Evolutionary conservation across 2,113 vertebrate species (phyloP).

Genomic region (Clarias gariepinus): DNA sequence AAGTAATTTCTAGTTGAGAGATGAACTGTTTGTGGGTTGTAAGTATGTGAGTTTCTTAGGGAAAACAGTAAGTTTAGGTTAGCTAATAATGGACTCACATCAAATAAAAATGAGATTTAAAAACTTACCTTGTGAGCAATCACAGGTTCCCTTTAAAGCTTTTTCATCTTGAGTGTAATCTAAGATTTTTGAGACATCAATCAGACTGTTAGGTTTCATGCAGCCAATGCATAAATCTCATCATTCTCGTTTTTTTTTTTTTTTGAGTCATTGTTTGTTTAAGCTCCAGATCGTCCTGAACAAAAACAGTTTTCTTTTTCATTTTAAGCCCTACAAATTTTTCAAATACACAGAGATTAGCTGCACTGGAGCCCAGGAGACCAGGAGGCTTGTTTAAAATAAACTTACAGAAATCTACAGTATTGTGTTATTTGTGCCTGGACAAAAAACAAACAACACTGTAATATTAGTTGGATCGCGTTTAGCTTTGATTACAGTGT

Average conservation of each 20-base stretch:
- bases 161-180: conserved; percentile 97
- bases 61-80: background rate
- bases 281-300: background rate
- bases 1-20: background rate
- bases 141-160: conserved; percentile 87
- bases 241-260: background rate
- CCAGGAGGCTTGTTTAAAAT: background rate
- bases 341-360: background rate
- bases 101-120: too few species aligned
- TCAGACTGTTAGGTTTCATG: background rate
- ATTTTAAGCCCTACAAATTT: background rate
- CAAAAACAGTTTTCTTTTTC: background rate
- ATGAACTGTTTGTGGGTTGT: background rate
- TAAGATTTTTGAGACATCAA: conserved; percentile 9
- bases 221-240: background rate
- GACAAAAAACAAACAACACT: too few species aligned
- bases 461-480: too few species aligned
- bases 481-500: too few species aligned
- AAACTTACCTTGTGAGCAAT: conserved; percentile 85
- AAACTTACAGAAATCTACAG: background rate
- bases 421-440: background rate
- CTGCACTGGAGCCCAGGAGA: background rate
- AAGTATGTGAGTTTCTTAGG: background rate
- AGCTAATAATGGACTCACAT: background rate
- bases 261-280: background rate